Conservation (phyloP, 2,888 invertebrate genomes). For the Parnassius smintheus region DNA sequence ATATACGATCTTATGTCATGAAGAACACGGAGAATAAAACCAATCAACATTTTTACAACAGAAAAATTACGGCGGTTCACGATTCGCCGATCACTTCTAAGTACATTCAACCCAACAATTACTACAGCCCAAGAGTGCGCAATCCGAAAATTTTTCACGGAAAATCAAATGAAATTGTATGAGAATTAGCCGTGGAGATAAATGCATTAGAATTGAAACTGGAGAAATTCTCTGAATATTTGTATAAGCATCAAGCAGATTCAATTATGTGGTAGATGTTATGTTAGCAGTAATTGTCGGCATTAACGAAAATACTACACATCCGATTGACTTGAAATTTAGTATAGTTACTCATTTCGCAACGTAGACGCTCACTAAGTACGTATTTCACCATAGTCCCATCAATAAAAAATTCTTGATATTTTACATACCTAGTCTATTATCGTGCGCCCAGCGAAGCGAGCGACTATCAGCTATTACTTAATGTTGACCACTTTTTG, state of each 20-base stretch:
- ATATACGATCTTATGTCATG: constrained; percentile 63
- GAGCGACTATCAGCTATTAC: no score
- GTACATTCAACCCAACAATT: constrained; percentile 74
- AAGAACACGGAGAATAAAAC: constrained; percentile 61
- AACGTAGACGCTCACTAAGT: no score
- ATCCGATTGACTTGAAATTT: no score
- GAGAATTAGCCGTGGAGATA: constrained; percentile 80
- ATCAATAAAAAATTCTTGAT: no score
- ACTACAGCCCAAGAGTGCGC: constrained; percentile 71
- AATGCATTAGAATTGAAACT: constrained; percentile 76
- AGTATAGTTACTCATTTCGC: no score
- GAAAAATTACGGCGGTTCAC: constrained; percentile 50
- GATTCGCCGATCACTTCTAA: constrained; percentile 70
- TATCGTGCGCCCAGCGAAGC: no score
- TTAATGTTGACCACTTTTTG: no score
- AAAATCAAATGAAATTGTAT: constrained; percentile 76
- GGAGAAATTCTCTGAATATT: constrained; percentile 73
- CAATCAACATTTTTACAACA: constrained; percentile 69
- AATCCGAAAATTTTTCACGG: constrained; percentile 71
- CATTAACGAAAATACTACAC: background rate
- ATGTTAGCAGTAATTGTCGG: background rate
- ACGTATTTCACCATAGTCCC: no score
- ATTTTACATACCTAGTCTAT: no score
- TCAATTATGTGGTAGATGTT: constrained; percentile 81
- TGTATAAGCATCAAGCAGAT: constrained; percentile 79